A percentile compares a stretch with the other conserved stretches of the same genome.
phyloP scores from a whole-genome alignment of 1,140 invertebrate genomes.

The Dinothrombium tinctorium region DNA sequence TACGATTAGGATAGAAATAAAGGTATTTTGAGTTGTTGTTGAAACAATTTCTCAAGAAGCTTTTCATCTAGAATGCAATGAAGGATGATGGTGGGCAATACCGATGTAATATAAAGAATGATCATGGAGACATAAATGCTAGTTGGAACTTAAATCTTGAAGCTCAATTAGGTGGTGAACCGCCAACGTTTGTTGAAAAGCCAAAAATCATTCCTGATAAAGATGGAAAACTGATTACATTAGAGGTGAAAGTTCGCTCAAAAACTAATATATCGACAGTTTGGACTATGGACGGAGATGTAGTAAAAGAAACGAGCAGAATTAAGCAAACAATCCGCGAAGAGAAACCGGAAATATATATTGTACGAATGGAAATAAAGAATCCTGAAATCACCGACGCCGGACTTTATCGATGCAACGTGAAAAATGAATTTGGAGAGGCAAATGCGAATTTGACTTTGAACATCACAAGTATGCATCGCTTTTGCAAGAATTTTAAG shows the following conservation, averaged over 20 bases:
- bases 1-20: constrained; percentile 63
- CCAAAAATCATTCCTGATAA: constrained; percentile 80
- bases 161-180: constrained; percentile 45
- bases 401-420: constrained; percentile 91
- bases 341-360: constrained; percentile 59
- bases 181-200: constrained; percentile 94
- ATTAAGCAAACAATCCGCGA: constrained; percentile 44
- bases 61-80: constrained; percentile 41
- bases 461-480: constrained; percentile 78
- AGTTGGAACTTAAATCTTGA: constrained; percentile 95
- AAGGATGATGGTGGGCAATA: constrained; percentile 87
- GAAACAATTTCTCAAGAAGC: neutral
- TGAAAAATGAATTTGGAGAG: constrained; percentile 85
- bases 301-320: constrained; percentile 50
- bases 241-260: constrained; percentile 86
- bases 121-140: constrained; percentile 89
- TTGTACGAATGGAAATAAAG: constrained; percentile 64
- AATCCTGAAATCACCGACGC: constrained; percentile 62
- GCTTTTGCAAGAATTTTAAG: neutral
- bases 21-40: constrained; percentile 28
- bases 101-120: constrained; percentile 86
- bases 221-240: constrained; percentile 82
- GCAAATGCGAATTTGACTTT: constrained; percentile 84
- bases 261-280: constrained; percentile 74
- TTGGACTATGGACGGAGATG: constrained; percentile 62